phyloP scores from a whole-genome alignment of 2,113 vertebrate genomes.

The Stercorarius parasiticus region DNA sequence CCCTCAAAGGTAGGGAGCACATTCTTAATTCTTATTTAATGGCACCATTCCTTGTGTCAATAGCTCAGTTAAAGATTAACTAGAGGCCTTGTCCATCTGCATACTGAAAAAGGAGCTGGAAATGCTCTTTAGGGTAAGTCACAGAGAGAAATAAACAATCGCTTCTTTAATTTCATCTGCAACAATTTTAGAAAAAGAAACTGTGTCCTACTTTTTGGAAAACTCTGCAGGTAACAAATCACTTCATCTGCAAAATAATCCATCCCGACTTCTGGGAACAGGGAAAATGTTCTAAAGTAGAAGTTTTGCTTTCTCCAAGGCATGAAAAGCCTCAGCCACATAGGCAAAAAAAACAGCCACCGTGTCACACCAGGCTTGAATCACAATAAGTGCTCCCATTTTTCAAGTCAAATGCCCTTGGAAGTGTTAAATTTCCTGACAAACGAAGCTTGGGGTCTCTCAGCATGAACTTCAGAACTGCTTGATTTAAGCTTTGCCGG shows the following conservation, averaged over 20 bases:
- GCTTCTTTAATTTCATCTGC: neutral
- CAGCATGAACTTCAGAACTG: neutral
- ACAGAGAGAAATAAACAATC: neutral
- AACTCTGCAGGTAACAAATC: neutral
- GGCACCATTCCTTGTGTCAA: neutral
- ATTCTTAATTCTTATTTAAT: conserved; percentile 50
- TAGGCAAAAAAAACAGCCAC: neutral
- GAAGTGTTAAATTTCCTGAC: neutral
- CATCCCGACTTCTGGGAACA: neutral
- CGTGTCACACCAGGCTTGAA: neutral
- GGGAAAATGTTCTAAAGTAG: neutral
- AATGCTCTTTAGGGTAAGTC: neutral
- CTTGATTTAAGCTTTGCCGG: neutral
- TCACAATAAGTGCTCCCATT: neutral
- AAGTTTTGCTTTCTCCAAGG: neutral
- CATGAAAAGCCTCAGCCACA: neutral
- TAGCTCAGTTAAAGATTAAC: conserved; percentile 6
- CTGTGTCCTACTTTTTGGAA: neutral
- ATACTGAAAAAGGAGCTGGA: neutral
- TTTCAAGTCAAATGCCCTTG: neutral
- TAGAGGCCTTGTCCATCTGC: neutral
- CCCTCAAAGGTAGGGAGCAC: conserved; percentile 8
- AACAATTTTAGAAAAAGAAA: neutral
- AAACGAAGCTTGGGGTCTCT: neutral
- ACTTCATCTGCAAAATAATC: neutral